Evolutionary conservation across 2,888 invertebrate genomes (phyloP).

Genomic region (Deladenus siricidicola): DNA sequence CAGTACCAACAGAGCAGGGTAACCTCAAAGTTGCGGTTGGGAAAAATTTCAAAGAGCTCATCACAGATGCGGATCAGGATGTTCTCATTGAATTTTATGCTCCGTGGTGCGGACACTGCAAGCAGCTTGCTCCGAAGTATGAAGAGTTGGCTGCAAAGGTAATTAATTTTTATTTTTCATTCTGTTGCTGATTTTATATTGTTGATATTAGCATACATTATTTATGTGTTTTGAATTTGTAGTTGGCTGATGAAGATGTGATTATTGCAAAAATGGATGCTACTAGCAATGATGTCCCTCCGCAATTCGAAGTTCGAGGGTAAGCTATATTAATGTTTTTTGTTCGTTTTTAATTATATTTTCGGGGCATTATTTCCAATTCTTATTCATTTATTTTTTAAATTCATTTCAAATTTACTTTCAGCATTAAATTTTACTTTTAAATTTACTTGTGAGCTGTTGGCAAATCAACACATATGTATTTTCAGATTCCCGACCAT

Average conservation of each 20-base stretch:
- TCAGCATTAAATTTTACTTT: too few species aligned
- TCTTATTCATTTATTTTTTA: background rate
- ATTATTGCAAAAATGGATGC: conserved; percentile 95
- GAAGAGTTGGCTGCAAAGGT: conserved; percentile 74
- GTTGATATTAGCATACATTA: too few species aligned
- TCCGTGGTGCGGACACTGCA: conserved; percentile 80
- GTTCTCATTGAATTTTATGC: conserved; percentile 77
- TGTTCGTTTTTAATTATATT: too few species aligned
- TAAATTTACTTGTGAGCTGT: too few species aligned
- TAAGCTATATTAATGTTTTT: conserved; percentile 38
- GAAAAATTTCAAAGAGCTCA: conserved; percentile 85
- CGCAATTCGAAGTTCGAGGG: conserved; percentile 80
- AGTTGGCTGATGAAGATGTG: conserved; percentile 73
- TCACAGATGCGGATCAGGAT: conserved; percentile 80
- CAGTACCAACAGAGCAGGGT: conserved; percentile 75
- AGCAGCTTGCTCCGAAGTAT: conserved; percentile 82
- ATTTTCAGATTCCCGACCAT: conserved; percentile 77
- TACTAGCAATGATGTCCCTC: conserved; percentile 92
- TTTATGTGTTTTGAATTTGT: conserved; percentile 33
- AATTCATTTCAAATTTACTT: background rate
- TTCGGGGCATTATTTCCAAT: background rate
- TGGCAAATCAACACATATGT: too few species aligned
- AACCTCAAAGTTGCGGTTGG: conserved; percentile 75
- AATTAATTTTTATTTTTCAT: conserved; percentile 9
- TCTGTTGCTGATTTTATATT: background rate